These are phyloP conservation scores for Tholera decimalis DNA, from an alignment of 2,888 invertebrate species.

Conservation along the genomic window DNA sequence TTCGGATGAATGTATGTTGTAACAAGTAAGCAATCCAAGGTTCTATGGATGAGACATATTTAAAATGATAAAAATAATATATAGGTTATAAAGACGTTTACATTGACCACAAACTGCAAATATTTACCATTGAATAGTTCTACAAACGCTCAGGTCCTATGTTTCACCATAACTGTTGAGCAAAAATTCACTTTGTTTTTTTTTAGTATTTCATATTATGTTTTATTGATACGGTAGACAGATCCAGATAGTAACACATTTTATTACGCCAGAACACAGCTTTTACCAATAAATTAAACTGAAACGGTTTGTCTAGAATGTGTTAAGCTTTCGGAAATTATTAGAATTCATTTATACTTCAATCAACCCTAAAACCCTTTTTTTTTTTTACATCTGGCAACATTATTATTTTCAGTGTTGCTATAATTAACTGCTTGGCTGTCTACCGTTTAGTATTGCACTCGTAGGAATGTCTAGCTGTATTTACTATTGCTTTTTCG, in stretches of 20 bases:
- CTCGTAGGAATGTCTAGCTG: constrained; percentile 66
- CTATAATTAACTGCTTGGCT: constrained; percentile 25
- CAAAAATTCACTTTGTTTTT: constrained; percentile 68
- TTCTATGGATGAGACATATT: too few relatives aligned
- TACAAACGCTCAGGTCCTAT: constrained; percentile 77
- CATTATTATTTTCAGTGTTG: neutral
- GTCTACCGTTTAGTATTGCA: constrained; percentile 51
- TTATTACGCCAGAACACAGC: neutral
- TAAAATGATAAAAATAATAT: too few relatives aligned
- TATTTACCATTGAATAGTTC: constrained; percentile 60
- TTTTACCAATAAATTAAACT: too few relatives aligned
- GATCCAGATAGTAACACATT: constrained; percentile 24
- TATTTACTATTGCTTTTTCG: constrained; percentile 43
- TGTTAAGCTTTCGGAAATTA: too few relatives aligned
- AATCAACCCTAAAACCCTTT: neutral
- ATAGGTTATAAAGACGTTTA: too few relatives aligned
- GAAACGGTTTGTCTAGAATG: too few relatives aligned
- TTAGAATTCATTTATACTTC: neutral
- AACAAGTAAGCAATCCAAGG: too few relatives aligned
- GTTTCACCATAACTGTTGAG: constrained; percentile 74
- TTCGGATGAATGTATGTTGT: too few relatives aligned
- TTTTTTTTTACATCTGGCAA: neutral
- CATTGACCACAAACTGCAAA: constrained; percentile 44
- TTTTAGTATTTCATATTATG: constrained; percentile 22
- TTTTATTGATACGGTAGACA: constrained; percentile 28